phyloP scores from a whole-genome alignment of 2,797 vertebrate genomes.

The Peromyscus melanophrys region DNA sequence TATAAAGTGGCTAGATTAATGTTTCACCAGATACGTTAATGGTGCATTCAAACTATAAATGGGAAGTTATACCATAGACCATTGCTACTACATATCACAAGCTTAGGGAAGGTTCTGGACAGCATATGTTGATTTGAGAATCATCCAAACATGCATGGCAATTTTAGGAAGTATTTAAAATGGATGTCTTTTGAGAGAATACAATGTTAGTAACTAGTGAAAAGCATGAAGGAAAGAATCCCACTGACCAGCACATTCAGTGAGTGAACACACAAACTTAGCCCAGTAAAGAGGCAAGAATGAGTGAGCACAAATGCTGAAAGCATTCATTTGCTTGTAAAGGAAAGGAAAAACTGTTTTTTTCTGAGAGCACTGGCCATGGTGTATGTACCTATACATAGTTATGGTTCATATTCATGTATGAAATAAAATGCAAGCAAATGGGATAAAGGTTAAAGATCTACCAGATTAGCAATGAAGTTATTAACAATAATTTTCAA shows the following conservation, averaged over 20 bases:
- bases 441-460: slow-evolving; percentile 6
- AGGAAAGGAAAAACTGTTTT: background rate
- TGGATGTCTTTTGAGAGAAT: background rate
- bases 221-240: background rate
- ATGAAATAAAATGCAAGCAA: background rate
- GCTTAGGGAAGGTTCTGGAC: background rate
- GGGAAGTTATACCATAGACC: background rate
- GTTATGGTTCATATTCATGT: background rate
- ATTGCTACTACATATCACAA: background rate
- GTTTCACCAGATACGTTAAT: slow-evolving; percentile 11
- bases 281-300: background rate
- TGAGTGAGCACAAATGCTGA: background rate
- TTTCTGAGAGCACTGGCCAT: background rate
- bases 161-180: background rate
- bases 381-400: background rate
- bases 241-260: background rate
- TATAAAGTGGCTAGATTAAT: background rate
- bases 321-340: background rate
- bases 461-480: background rate
- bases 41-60: background rate
- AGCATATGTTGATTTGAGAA: background rate
- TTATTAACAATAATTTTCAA: slow-evolving; percentile 6
- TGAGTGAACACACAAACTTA: background rate
- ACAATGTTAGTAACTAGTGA: slow-evolving; percentile 38
- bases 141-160: background rate